phyloP scores from a whole-genome alignment of 2,888 invertebrate genomes.

The Amiota communis region DNA sequence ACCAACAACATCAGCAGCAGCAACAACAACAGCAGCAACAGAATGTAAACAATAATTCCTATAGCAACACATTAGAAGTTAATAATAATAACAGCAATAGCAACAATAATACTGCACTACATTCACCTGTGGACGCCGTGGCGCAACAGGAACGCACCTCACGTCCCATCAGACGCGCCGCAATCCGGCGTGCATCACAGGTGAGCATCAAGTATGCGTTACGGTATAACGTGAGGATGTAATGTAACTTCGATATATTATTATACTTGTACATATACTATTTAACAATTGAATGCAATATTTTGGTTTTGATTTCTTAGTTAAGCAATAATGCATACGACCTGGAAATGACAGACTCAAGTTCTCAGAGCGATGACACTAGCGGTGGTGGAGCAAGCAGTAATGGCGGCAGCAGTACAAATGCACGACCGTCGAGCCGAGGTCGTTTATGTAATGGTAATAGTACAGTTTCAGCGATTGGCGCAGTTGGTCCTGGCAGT shows the following conservation, averaged over 20 bases:
- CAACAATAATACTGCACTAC: slow-evolving; percentile 40
- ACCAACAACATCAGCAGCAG: slow-evolving; percentile 22
- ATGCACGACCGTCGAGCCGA: slow-evolving; percentile 64
- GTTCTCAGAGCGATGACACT: slow-evolving; percentile 73
- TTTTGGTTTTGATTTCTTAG: slow-evolving; percentile 44
- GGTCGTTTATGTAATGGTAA: slow-evolving; percentile 55
- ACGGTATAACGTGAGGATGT: background rate
- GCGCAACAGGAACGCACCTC: slow-evolving; percentile 56
- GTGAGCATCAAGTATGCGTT: slow-evolving; percentile 42
- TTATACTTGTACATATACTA: background rate
- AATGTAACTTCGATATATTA: background rate
- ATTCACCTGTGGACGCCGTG: background rate
- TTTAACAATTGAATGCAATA: background rate
- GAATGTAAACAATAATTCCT: slow-evolving; percentile 55
- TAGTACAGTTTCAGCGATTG: slow-evolving; percentile 34
- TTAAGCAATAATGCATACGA: slow-evolving; percentile 71
- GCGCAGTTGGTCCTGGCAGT: slow-evolving; percentile 21
- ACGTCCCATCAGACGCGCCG: slow-evolving; percentile 68
- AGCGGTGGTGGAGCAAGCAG: slow-evolving; percentile 72
- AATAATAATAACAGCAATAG: slow-evolving; percentile 35
- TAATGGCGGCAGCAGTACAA: slow-evolving; percentile 68
- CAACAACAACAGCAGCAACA: slow-evolving; percentile 58
- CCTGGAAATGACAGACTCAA: slow-evolving; percentile 73
- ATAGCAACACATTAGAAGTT: slow-evolving; percentile 41
- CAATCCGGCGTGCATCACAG: slow-evolving; percentile 70